These are phyloP conservation scores for Dendronephthya gigantea DNA, from an alignment of 64 coral and sea anemone genomes.

Conservation along the genomic window DNA sequence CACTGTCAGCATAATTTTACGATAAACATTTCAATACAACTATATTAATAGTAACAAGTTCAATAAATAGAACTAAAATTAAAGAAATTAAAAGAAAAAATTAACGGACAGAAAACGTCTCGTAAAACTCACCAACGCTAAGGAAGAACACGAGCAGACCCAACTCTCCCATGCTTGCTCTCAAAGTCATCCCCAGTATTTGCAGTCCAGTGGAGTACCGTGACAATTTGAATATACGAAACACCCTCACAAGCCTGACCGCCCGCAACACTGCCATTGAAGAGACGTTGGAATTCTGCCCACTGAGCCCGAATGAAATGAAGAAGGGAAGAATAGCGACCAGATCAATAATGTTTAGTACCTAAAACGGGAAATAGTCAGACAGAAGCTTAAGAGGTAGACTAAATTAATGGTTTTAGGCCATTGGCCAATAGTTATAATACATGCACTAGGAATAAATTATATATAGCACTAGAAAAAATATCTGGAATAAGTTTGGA, in stretches of 20 bases:
- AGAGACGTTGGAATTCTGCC: slow-evolving; percentile 40
- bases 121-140: background rate
- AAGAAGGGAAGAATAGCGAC: slow-evolving; percentile 88
- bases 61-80: background rate
- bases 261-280: slow-evolving; percentile 79
- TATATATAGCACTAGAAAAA: no score
- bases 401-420: no score
- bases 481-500: no score
- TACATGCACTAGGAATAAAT: no score
- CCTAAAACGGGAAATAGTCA: no score
- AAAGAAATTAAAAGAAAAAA: background rate
- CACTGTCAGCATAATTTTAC: no score
- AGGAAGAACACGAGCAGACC: slow-evolving; percentile 89
- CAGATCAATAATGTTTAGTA: slow-evolving; percentile 87
- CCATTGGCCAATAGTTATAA: no score
- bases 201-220: slow-evolving; percentile 87
- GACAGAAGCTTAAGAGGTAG: no score
- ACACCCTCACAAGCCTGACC: slow-evolving; percentile 79
- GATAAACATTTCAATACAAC: no score
- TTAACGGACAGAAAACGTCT: background rate
- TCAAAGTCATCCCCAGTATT: slow-evolving; percentile 72
- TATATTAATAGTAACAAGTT: no score
- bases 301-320: slow-evolving; percentile 52
- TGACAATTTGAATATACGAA: slow-evolving; percentile 92
- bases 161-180: slow-evolving; percentile 77